Evolutionary conservation across 2,797 vertebrate genomes (phyloP), one percentile per base, ranked within the genome.

Genomic region (Helostoma temminkii): DNA sequence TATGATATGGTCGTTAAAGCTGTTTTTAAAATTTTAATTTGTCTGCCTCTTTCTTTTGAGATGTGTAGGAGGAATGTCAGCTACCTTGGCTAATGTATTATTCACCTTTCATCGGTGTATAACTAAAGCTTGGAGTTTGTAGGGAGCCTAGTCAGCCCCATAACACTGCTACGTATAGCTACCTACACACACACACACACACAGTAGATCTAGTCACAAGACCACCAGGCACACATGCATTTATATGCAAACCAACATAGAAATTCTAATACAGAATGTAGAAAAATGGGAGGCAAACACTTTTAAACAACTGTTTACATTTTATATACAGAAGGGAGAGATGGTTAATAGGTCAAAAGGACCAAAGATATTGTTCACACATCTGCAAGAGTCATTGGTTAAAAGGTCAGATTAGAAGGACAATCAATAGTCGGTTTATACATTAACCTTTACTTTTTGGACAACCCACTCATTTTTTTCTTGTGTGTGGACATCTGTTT

Each of bases 71-170:
- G 69, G 74, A 73, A 82, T 87, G 63, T 48, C 53, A 74, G 56
- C 78, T 70, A 80, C 78, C 64, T 83, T 84, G 67, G 84, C 84
- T 93, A 90, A 94, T 93, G 88, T 90, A 91, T 94, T 93, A 92
- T 93, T 93, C 93, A 92, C 87, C 74, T 82, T 84, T 91, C 86
- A 93, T 90, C 89, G 91, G 93, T 91, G 90, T 94, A 91, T 93
- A 92, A 94, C 92, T 93, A 93, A 91, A 91, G 80, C 83, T 86
- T 85, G 82, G 71, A 90, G 88, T 88, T 88, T 71, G 68, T 73
- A 76, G 66, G 66, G 81, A 78, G 60, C 47, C 7, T 53, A 62
- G n/a, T n/a, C n/a, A n/a, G n/a, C n/a, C n/a, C n/a, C n/a, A n/a
- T n/a, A n/a, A n/a, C n/a, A n/a, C n/a, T n/a, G n/a, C n/a, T n/a